phyloP scores from a whole-genome alignment of 2,888 invertebrate species.

The Netelia virgata region DNA sequence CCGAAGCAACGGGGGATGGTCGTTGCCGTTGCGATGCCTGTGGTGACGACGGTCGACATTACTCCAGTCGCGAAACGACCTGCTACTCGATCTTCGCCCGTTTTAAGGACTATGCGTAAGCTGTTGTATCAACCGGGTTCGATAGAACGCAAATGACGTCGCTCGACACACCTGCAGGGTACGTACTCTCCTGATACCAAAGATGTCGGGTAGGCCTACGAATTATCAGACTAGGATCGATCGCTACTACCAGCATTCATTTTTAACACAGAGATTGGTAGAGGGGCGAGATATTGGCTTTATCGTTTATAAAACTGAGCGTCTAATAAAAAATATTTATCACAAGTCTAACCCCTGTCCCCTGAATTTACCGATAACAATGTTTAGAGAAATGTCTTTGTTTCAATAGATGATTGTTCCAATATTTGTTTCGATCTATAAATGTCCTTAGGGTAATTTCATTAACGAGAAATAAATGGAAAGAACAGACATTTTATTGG shows the following conservation, averaged over 20 bases:
- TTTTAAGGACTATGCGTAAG: conserved; percentile 15
- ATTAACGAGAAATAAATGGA: not conserved
- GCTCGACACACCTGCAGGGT: conserved; percentile 50
- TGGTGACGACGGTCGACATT: conserved; percentile 25
- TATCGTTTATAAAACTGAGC: not conserved
- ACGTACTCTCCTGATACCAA: conserved; percentile 79
- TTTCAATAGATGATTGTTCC: not conserved
- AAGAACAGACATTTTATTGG: too few species aligned
- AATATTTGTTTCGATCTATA: not conserved
- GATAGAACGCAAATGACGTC: conserved; percentile 31
- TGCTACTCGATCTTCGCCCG: not conserved
- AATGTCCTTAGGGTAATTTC: not conserved
- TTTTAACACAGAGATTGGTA: not conserved
- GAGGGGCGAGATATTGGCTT: not conserved
- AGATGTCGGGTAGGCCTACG: conserved; percentile 84
- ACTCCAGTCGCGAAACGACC: not conserved
- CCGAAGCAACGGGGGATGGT: not conserved
- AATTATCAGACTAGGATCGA: conserved; percentile 79
- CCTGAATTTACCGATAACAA: too few species aligned
- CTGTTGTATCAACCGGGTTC: conserved; percentile 6
- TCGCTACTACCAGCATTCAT: conserved; percentile 64
- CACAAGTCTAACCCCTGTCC: too few species aligned
- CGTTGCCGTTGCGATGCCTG: conserved; percentile 14
- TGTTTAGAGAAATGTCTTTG: not conserved
- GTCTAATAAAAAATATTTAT: too few species aligned